phyloP scores from a whole-genome alignment of 2,797 vertebrate species.

The Parauchenoglanis ngamensis region DNA sequence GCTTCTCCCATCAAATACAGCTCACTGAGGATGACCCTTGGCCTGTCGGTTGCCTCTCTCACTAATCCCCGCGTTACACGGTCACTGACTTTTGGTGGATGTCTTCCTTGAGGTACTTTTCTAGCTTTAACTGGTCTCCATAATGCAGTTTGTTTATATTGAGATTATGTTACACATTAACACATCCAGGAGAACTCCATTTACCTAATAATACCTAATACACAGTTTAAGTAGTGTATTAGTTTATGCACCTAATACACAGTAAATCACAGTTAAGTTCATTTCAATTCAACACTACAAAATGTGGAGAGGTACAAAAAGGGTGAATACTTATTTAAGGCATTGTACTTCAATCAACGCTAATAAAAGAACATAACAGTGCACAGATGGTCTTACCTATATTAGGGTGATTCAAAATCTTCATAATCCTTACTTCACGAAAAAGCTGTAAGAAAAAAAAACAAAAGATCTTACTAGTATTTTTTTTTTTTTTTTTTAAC shows the following conservation, averaged over 20 bases:
- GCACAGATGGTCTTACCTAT: conserved; percentile 77
- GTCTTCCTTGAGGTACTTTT: background rate
- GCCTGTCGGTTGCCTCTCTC: background rate
- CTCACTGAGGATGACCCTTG: background rate
- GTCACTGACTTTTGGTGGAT: background rate
- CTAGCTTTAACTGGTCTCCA: background rate
- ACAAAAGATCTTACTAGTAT: background rate
- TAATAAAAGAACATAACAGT: background rate
- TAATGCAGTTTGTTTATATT: background rate
- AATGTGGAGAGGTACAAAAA: background rate
- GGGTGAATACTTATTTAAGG: background rate
- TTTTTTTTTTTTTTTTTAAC: background rate
- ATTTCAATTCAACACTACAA: background rate
- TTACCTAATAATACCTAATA: background rate
- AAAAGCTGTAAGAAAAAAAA: conserved; percentile 78
- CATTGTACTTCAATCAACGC: background rate
- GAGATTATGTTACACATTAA: background rate
- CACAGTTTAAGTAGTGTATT: background rate
- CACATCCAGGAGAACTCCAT: background rate
- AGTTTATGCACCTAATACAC: background rate
- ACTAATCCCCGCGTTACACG: background rate
- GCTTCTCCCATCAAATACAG: background rate
- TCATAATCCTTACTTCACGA: conserved; percentile 94
- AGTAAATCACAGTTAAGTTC: background rate
- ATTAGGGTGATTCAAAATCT: conserved; percentile 92